Base-by-base conservation (phyloP, 2,888 invertebrate genomes). In the Hypomecis punctinalis region DNA sequence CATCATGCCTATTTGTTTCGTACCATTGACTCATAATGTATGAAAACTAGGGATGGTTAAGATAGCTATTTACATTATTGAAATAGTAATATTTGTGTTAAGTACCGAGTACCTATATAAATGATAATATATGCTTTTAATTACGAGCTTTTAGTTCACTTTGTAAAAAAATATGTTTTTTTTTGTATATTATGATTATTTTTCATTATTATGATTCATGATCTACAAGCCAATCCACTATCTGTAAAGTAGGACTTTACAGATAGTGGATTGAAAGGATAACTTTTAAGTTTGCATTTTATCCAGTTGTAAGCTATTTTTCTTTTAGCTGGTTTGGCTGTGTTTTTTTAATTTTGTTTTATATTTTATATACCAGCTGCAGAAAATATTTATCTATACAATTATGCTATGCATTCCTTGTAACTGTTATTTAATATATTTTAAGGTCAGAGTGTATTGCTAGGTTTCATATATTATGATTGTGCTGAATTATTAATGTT, bases 391-490 rank as follows among this genome's bases (percentile, higher is more conserved):
- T 23, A 23, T 23, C 23, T 23, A 23, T 23, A 23, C 23, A 23
- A 39, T 13, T 39, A 8, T 10, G 35, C 42, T 53, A 23, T 60
- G 37, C 61, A 62, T 62, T 62, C 62, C 62, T 62, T n/a, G 5
- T 48, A 42, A 45, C 23, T 46, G 59, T 60, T 49, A 49, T 53
- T 51, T 36, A 1, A 40, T 9, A 13, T 9, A 47, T 10, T 13
- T 35, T 23, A 2, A 23, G 45, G 37, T 39, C 46, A 9, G 4
- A 37, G 37, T 52, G 10, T 55, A 23, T 56, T 37, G 35, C 45
- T 66, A 63, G 62, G 40, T 68, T 63, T 70, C 46, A 53, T 52
- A 52, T 40, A 52, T 52, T 66, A 59, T 64, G 37, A 37, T 43
- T 61, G 61, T 66, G 42, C 59, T 59, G 7, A 46, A 23, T 7